Conservation (phyloP, 2,888 invertebrate genomes). For the Clivina fossor region DNA sequence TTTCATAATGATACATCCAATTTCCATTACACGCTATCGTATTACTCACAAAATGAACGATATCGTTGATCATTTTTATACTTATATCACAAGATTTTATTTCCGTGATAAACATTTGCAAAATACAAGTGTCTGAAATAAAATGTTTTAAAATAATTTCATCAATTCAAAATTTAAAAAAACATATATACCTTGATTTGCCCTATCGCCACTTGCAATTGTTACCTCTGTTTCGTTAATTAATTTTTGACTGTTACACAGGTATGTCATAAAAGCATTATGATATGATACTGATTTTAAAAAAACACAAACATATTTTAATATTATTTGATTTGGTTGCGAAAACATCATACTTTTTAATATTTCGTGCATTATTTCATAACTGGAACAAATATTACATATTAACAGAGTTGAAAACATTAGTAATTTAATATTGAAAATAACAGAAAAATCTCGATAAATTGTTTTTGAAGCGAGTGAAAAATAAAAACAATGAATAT, state of each 20-base stretch:
- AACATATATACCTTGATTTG: constrained; percentile 13
- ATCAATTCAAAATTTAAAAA: constrained; percentile 9
- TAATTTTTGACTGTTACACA: constrained; percentile 17
- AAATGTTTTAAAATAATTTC: not conserved
- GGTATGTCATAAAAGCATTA: constrained; percentile 15
- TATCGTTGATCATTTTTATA: constrained; percentile 5
- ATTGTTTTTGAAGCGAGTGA: too few species aligned
- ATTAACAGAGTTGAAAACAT: not conserved
- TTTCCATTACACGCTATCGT: constrained; percentile 12
- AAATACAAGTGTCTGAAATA: constrained; percentile 15
- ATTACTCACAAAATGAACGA: constrained; percentile 22
- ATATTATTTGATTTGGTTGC: constrained; percentile 25
- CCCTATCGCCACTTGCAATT: not conserved
- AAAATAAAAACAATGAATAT: too few species aligned
- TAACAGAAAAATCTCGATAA: too few species aligned
- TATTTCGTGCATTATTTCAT: constrained; percentile 9
- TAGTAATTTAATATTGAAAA: not conserved
- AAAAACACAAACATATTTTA: constrained; percentile 34
- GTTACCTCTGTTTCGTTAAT: too few species aligned
- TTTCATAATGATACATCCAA: constrained; percentile 19
- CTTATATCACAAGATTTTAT: constrained; percentile 8
- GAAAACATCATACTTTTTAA: constrained; percentile 35
- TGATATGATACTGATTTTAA: constrained; percentile 32
- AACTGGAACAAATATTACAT: constrained; percentile 6
- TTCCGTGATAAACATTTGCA: constrained; percentile 18